Evolutionary conservation across 2,113 vertebrate genomes (phyloP).

Genomic region (Salvelinus fontinalis): DNA sequence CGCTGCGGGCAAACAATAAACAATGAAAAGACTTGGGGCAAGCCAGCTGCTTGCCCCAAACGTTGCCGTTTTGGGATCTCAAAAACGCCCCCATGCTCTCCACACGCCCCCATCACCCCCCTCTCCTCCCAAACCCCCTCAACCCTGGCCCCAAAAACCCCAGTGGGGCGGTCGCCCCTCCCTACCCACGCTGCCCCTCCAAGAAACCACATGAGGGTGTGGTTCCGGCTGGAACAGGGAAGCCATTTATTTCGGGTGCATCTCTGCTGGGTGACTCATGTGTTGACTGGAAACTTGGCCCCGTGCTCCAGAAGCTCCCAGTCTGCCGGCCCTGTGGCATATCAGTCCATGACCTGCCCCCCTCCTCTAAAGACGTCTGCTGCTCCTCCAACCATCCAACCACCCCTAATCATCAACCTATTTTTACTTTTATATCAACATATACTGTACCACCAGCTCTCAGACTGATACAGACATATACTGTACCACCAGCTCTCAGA

Average conservation of each 20-base stretch:
- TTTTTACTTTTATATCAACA: slow-evolving; percentile 51
- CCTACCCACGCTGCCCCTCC: slow-evolving; percentile 77
- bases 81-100: slow-evolving; percentile 60
- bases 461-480: too few species aligned
- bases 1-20: slow-evolving; percentile 78
- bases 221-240: slow-evolving; percentile 91
- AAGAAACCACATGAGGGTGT: slow-evolving; percentile 89
- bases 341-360: slow-evolving; percentile 75
- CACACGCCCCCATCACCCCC: slow-evolving; percentile 66
- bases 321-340: slow-evolving; percentile 81
- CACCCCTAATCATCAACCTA: slow-evolving; percentile 62
- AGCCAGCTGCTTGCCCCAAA: slow-evolving; percentile 70
- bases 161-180: slow-evolving; percentile 69
- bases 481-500: too few species aligned
- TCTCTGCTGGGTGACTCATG: slow-evolving; percentile 93
- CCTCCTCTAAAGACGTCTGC: slow-evolving; percentile 55
- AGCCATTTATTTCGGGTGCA: slow-evolving; percentile 94
- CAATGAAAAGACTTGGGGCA: slow-evolving; percentile 72
- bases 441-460: background rate
- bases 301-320: slow-evolving; percentile 73
- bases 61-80: slow-evolving; percentile 78
- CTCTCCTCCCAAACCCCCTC: slow-evolving; percentile 58
- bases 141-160: slow-evolving; percentile 65
- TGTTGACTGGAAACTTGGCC: slow-evolving; percentile 96
- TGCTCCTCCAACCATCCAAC: slow-evolving; percentile 63